Evolutionary conservation across 1,140 invertebrate species (phyloP).

Genomic region (Elysia chlorotica): DNA sequence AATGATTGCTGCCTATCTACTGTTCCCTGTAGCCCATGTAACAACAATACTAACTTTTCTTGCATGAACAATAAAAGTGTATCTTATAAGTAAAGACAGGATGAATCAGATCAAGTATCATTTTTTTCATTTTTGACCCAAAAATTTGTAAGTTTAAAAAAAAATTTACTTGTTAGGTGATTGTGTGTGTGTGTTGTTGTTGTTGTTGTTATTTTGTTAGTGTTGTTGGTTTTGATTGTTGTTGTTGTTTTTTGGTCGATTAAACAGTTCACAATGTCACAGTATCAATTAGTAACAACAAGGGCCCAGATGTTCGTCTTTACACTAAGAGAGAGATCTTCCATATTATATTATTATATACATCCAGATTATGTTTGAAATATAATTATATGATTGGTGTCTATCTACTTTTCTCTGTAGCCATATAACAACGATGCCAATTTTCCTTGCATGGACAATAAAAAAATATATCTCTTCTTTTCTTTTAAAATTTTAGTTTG

Average conservation of each 20-base stretch:
- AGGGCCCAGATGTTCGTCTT: too few relatives aligned
- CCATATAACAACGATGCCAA: background rate
- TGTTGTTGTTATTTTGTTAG: background rate
- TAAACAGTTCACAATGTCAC: too few relatives aligned
- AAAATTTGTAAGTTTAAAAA: background rate
- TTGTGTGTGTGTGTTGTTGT: too few relatives aligned
- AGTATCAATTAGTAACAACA: too few relatives aligned
- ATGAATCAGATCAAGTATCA: background rate
- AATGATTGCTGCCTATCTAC: background rate
- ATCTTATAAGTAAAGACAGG: background rate
- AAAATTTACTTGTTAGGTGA: too few relatives aligned
- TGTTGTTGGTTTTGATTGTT: too few relatives aligned
- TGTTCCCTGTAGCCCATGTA: background rate
- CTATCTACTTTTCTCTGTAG: background rate
- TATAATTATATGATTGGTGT: background rate
- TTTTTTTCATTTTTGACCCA: constrained; percentile 1
- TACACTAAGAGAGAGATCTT: too few relatives aligned
- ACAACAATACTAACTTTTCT: background rate
- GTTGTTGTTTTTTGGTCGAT: too few relatives aligned
- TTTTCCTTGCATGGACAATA: background rate
- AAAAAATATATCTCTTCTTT: background rate
- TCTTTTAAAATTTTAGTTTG: too few relatives aligned
- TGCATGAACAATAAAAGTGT: background rate
- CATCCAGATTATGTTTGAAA: background rate
- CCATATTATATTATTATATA: background rate